These are phyloP conservation scores for Bemisia tabaci DNA, from an alignment of 1,140 invertebrate species.

Conservation along the genomic window DNA sequence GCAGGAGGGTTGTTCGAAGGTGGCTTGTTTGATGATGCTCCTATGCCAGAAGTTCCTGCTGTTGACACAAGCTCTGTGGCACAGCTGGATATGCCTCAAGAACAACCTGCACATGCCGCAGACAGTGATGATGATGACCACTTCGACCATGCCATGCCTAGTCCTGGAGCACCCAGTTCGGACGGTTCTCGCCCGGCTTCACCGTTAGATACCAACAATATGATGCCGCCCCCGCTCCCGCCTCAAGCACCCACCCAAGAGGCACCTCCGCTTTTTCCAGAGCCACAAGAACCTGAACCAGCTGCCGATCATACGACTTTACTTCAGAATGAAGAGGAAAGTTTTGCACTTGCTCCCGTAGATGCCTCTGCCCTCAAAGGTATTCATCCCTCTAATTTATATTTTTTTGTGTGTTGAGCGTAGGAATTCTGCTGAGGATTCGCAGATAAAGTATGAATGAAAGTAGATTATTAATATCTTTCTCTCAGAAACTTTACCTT, in stretches of 20 bases:
- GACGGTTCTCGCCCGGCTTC: slow-evolving; percentile 34
- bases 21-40: slow-evolving; percentile 76
- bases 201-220: slow-evolving; percentile 18
- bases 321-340: slow-evolving; percentile 87
- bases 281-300: slow-evolving; percentile 32
- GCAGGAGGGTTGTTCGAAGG: slow-evolving; percentile 81
- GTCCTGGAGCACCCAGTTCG: slow-evolving; percentile 11
- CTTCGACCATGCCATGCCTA: not conserved
- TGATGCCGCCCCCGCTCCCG: slow-evolving; percentile 12
- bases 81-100: slow-evolving; percentile 5
- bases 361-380: slow-evolving; percentile 76
- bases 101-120: slow-evolving; percentile 7
- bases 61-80: slow-evolving; percentile 28
- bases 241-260: slow-evolving; percentile 23
- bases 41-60: slow-evolving; percentile 45
- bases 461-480: too few relatives aligned
- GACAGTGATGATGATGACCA: slow-evolving; percentile 12
- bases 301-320: slow-evolving; percentile 63
- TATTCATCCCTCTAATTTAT: slow-evolving; percentile 24
- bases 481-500: too few relatives aligned
- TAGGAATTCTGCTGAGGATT: too few relatives aligned
- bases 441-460: too few relatives aligned
- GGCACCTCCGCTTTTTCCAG: slow-evolving; percentile 23
- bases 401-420: too few relatives aligned
- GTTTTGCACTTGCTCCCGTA: slow-evolving; percentile 87